Conservation (phyloP, 2,888 invertebrate species). For the Cheilosia grossa region DNA sequence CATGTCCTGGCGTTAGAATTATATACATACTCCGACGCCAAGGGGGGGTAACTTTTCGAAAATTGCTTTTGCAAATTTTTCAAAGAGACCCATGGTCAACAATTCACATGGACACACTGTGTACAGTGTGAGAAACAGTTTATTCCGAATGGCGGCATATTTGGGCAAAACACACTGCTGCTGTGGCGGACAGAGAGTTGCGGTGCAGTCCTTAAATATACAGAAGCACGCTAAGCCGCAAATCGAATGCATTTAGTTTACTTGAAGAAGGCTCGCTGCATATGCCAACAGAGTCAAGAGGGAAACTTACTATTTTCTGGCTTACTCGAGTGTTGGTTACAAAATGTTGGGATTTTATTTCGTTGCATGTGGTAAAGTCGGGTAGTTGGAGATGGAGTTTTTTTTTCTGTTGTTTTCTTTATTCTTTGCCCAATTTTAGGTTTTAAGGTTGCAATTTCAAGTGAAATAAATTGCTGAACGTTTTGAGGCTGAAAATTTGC, state of each 20-base stretch:
- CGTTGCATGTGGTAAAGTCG: conserved; percentile 55
- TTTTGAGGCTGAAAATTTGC: conserved; percentile 48
- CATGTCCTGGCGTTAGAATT: conserved; percentile 21
- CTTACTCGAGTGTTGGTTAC: conserved; percentile 52
- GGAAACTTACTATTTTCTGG: conserved; percentile 32
- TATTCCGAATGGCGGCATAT: conserved; percentile 48
- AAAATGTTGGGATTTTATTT: conserved; percentile 63
- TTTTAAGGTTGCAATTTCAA: conserved; percentile 55
- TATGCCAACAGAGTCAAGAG: conserved; percentile 9
- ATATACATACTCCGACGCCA: background rate
- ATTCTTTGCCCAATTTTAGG: conserved; percentile 19
- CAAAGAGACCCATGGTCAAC: conserved; percentile 40
- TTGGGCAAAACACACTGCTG: conserved; percentile 43
- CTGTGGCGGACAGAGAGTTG: conserved; percentile 29
- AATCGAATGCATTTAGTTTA: conserved; percentile 57
- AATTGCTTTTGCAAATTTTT: conserved; percentile 39
- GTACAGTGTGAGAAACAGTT: conserved; percentile 33
- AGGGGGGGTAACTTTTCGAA: conserved; percentile 18
- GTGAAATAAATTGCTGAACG: conserved; percentile 60
- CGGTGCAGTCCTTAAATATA: conserved; percentile 47
- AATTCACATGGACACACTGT: conserved; percentile 5
- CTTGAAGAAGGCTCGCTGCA: conserved; percentile 12
- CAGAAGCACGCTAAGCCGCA: conserved; percentile 61
- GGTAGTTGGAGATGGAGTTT: background rate
- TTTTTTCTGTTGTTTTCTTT: background rate